Conservation (phyloP, 2,888 invertebrate species). For the Drosophila quinaria region DNA sequence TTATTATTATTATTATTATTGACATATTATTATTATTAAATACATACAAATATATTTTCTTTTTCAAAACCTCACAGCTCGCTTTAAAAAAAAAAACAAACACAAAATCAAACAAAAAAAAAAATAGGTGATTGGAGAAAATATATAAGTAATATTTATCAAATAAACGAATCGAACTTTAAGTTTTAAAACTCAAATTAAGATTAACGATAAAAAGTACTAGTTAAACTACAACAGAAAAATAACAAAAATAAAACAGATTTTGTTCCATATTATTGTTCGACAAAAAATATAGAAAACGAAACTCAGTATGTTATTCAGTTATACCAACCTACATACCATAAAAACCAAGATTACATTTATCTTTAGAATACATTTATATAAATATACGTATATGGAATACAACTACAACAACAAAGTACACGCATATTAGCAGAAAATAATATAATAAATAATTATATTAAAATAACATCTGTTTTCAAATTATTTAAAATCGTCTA, state of each 20-base stretch:
- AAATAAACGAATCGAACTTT: conserved; percentile 65
- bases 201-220: conserved; percentile 7
- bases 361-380: conserved; percentile 51
- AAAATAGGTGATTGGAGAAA: conserved; percentile 24
- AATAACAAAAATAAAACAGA: conserved; percentile 28
- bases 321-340: conserved; percentile 49
- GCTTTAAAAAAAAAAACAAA: conserved; percentile 9
- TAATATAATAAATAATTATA: conserved; percentile 65
- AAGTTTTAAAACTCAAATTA: conserved; percentile 70
- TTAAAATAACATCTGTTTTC: conserved; percentile 8
- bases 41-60: conserved; percentile 11
- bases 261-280: conserved; percentile 61
- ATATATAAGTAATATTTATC: conserved; percentile 63
- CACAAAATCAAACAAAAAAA: conserved; percentile 7
- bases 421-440: conserved; percentile 77
- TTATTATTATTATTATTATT: conserved; percentile 40
- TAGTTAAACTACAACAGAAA: conserved; percentile 15
- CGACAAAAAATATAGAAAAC: conserved; percentile 44
- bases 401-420: conserved; percentile 61
- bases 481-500: not conserved
- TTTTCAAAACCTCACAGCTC: conserved; percentile 15
- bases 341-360: conserved; percentile 20
- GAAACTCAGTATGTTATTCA: conserved; percentile 56
- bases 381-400: conserved; percentile 56
- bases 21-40: conserved; percentile 20